Conservation (phyloP, 2,888 invertebrate species). For the Acleris holmiana region DNA sequence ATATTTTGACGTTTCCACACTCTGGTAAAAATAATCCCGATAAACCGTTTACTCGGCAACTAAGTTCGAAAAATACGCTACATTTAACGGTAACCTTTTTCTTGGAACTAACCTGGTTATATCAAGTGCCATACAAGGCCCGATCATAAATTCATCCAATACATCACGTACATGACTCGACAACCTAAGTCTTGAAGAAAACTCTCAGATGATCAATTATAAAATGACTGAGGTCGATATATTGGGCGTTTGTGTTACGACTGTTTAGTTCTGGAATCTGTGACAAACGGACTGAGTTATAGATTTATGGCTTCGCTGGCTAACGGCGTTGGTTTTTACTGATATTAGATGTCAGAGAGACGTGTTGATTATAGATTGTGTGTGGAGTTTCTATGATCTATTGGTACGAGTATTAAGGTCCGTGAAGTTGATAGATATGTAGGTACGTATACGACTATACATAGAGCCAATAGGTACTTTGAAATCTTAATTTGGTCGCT, state of each 20-base stretch:
- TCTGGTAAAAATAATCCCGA: too few relatives aligned
- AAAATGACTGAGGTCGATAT: not conserved
- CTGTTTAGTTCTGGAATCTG: conserved; percentile 38
- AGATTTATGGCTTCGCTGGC: conserved; percentile 57
- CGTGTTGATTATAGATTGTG: conserved; percentile 29
- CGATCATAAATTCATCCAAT: conserved; percentile 64
- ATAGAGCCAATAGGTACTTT: too few relatives aligned
- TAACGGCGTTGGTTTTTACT: conserved; percentile 67
- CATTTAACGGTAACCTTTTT: conserved; percentile 37
- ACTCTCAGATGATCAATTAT: not conserved
- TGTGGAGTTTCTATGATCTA: conserved; percentile 15
- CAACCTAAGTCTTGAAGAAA: conserved; percentile 1
- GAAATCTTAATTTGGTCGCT: too few relatives aligned
- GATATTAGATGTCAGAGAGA: conserved; percentile 49
- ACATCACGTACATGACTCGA: conserved; percentile 1
- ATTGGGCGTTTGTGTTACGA: conserved; percentile 1
- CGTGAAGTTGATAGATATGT: not conserved
- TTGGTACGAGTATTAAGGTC: conserved; percentile 5
- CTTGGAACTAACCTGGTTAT: conserved; percentile 46
- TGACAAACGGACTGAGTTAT: conserved; percentile 56
- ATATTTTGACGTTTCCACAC: too few relatives aligned
- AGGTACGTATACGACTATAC: too few relatives aligned
- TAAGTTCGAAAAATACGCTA: not conserved
- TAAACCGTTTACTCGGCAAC: not conserved
- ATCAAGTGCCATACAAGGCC: conserved; percentile 54